phyloP scores from a whole-genome alignment of 1,140 invertebrate species.

The Belonocnema kinseyi region DNA sequence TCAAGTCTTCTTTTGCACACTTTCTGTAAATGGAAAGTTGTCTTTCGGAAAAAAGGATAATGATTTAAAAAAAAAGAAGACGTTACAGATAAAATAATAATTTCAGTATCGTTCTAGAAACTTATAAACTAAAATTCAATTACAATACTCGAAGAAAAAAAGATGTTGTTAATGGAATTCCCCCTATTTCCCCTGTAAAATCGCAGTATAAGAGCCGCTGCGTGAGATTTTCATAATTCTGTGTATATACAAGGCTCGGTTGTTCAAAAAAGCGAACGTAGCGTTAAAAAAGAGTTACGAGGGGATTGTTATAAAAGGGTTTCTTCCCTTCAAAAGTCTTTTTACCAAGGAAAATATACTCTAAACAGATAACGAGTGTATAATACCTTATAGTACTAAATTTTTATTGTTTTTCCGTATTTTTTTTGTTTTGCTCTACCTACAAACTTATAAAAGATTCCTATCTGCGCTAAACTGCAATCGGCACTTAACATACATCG shows the following conservation, averaged over 20 bases:
- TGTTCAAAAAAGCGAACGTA: too few species aligned
- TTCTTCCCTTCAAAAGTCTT: too few species aligned
- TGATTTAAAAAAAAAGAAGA: too few species aligned
- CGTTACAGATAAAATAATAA: neutral
- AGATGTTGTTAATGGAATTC: neutral
- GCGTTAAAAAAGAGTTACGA: too few species aligned
- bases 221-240: too few species aligned
- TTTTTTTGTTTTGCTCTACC: neutral
- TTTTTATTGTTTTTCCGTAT: neutral
- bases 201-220: too few species aligned
- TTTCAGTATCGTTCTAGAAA: neutral
- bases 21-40: too few species aligned
- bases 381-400: neutral
- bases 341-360: constrained; percentile 11
- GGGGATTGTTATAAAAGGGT: too few species aligned
- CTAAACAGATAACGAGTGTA: neutral
- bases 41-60: too few species aligned
- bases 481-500: constrained; percentile 12
- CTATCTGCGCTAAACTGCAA: neutral
- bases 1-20: too few species aligned
- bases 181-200: neutral
- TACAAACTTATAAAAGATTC: neutral
- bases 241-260: too few species aligned
- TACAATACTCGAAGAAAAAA: neutral
- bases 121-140: neutral